Evolutionary conservation across 2,113 vertebrate genomes (phyloP).

Genomic region (Aptenodytes forsteri): DNA sequence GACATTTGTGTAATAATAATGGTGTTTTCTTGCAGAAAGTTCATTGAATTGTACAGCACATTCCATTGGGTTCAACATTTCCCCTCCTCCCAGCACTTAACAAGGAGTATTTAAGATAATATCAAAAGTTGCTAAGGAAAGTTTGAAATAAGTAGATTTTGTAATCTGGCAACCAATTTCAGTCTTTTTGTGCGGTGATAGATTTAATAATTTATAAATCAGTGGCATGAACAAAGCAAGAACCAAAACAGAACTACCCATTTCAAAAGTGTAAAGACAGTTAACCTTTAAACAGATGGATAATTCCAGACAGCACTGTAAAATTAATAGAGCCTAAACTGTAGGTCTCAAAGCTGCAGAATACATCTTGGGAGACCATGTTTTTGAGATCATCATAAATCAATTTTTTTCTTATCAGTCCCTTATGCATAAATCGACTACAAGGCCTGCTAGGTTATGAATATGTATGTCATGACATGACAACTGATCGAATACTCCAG

Average conservation of each 20-base stretch:
- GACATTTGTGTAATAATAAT: neutral
- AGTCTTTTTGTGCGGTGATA: conserved; percentile 50
- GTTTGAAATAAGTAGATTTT: conserved; percentile 35
- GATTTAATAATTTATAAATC: conserved; percentile 76
- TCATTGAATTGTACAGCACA: neutral
- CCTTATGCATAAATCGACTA: conserved; percentile 51
- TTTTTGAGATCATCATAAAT: conserved; percentile 80
- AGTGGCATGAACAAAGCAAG: conserved; percentile 72
- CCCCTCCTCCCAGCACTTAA: neutral
- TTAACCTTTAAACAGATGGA: conserved; percentile 94
- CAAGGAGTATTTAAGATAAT: neutral
- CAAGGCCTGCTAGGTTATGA: conserved; percentile 52
- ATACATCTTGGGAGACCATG: conserved; percentile 77
- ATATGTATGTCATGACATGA: conserved; percentile 51
- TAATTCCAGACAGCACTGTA: conserved; percentile 84
- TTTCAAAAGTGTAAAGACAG: conserved; percentile 83
- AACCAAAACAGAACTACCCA: conserved; percentile 82
- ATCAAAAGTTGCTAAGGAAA: conserved; percentile 15
- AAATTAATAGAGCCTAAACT: conserved; percentile 86
- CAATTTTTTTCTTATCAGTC: conserved; percentile 65
- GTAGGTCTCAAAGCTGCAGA: conserved; percentile 75
- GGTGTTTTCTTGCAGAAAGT: neutral
- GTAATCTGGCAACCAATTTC: conserved; percentile 26
- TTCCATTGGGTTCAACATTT: neutral
- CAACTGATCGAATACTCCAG: conserved; percentile 23